Conservation (phyloP, 2,797 vertebrate genomes). For the Arremon aurantiirostris region DNA sequence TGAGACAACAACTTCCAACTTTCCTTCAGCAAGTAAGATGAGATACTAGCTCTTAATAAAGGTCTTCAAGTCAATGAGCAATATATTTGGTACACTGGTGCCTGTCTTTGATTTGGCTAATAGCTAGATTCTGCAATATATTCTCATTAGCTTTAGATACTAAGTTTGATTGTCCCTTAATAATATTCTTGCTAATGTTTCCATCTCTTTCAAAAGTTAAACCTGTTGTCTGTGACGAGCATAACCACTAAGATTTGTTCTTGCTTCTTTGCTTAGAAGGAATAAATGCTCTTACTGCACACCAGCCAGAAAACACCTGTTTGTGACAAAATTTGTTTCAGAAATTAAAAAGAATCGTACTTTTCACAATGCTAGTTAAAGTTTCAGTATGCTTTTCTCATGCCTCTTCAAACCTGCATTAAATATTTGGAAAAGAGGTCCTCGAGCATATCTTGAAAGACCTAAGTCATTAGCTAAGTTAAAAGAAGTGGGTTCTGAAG, state of each 20-base stretch:
- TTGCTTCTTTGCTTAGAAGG: neutral
- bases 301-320: neutral
- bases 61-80: neutral
- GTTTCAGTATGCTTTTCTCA: neutral
- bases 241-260: neutral
- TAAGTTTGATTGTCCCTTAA: neutral
- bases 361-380: neutral
- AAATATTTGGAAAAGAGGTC: neutral
- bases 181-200: neutral
- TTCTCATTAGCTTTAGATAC: neutral
- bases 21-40: slow-evolving; percentile 88
- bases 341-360: neutral
- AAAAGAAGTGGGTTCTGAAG: neutral
- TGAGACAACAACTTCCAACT: slow-evolving; percentile 87
- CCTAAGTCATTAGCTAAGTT: neutral
- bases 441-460: neutral
- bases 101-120: slow-evolving; percentile 17
- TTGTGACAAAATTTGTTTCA: neutral
- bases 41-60: slow-evolving; percentile 36
- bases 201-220: neutral
- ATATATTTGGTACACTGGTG: slow-evolving; percentile 8
- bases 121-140: neutral
- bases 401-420: neutral
- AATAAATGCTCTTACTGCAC: neutral
- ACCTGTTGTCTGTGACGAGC: neutral